Evolutionary conservation across 2,888 invertebrate genomes (phyloP).

Genomic region (Coleophora flavipennella): DNA sequence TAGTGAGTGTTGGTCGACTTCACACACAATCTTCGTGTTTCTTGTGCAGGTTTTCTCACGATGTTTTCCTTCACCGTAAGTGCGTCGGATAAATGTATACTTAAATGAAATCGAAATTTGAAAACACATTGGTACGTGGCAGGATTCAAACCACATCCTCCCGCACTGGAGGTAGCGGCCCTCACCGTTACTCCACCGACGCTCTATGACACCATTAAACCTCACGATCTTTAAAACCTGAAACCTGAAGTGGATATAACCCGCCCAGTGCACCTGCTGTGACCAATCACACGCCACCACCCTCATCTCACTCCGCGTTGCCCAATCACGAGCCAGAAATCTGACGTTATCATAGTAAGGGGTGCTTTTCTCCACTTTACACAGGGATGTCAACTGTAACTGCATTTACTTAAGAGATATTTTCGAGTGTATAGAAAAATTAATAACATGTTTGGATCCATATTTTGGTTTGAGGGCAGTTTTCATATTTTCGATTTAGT

Average conservation of each 20-base stretch:
- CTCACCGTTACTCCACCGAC: no score
- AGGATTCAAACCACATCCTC: no score
- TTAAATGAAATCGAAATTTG: not conserved
- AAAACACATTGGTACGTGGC: no score
- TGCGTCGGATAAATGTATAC: not conserved
- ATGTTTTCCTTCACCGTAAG: not conserved
- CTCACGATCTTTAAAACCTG: constrained; percentile 10
- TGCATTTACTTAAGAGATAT: constrained; percentile 2
- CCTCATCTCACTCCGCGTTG: constrained; percentile 31
- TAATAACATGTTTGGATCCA: constrained; percentile 41
- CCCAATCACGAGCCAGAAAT: constrained; percentile 50
- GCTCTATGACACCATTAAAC: no score
- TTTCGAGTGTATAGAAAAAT: constrained; percentile 19
- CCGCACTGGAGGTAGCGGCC: no score
- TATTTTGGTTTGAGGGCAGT: constrained; percentile 35
- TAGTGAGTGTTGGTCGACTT: no score
- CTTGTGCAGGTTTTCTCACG: no score
- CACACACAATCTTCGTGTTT: no score
- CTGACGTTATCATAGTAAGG: constrained; percentile 40
- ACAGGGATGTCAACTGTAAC: constrained; percentile 15
- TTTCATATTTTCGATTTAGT: constrained; percentile 59
- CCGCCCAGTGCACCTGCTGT: constrained; percentile 51
- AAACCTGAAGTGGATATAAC: constrained; percentile 34
- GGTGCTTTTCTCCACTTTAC: constrained; percentile 21
- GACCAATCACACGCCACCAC: constrained; percentile 43